Conservation (phyloP, 2,888 invertebrate genomes). For the Cantharis rustica region DNA sequence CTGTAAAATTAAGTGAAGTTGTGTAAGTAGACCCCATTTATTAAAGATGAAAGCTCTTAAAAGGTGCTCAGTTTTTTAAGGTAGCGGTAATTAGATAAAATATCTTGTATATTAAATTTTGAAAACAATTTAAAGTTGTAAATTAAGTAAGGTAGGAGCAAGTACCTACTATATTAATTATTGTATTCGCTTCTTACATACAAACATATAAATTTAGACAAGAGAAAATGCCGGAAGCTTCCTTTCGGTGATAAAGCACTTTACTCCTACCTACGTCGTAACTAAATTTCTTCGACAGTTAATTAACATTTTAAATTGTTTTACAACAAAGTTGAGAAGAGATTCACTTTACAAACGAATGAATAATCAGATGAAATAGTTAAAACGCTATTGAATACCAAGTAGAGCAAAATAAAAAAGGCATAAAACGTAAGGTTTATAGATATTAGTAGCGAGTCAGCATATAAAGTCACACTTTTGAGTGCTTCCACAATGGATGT, state of each 20-base stretch:
- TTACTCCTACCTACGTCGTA: not conserved
- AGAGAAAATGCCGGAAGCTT: not conserved
- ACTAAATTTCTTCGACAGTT: not conserved
- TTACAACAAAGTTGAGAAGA: constrained; percentile 2
- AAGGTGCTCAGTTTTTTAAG: not conserved
- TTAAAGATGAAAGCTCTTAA: not conserved
- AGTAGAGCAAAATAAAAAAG: not conserved
- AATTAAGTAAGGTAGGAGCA: not conserved
- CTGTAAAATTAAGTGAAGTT: not conserved
- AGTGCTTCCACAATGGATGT: constrained; percentile 28
- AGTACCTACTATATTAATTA: not conserved
- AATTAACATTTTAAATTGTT: constrained; percentile 2
- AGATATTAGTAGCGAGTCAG: constrained; percentile 14
- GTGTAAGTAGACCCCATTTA: not conserved
- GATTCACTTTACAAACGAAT: not conserved
- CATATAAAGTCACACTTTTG: constrained; percentile 20
- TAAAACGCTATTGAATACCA: not conserved
- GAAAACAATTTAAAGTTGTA: not conserved
- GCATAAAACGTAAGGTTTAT: not conserved
- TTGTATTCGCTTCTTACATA: not conserved
- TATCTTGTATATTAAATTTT: not conserved
- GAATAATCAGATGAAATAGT: not conserved
- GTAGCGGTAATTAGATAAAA: not conserved
- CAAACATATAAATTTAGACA: not conserved
- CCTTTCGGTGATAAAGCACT: not conserved